Percentiles rank a stretch among this genome's conserved stretches.
Evolutionary conservation across 30 jellyfish, hydroid and myxozoan genomes (phyloP).

Genomic region (Cassiopea andromeda): DNA sequence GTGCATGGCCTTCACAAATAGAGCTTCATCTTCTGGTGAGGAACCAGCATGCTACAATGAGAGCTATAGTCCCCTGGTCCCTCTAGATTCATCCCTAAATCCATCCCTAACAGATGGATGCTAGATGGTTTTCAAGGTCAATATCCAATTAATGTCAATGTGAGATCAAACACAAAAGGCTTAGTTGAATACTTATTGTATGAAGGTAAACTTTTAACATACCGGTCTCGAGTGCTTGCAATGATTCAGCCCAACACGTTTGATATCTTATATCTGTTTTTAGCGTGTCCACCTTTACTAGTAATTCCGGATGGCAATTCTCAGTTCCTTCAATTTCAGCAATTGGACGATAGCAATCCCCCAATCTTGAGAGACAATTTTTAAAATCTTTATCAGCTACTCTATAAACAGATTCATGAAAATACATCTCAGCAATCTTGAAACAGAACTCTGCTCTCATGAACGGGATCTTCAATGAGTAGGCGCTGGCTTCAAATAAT

Average conservation of each 20-base stretch:
- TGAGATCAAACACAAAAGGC: too few relatives aligned
- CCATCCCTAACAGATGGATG: too few relatives aligned
- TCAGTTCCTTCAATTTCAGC: slow-evolving; percentile 45
- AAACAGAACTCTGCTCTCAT: slow-evolving; percentile 23
- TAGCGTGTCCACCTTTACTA: not conserved
- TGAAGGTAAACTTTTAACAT: not conserved
- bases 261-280: slow-evolving; percentile 26
- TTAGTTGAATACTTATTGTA: too few relatives aligned
- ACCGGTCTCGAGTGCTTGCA: slow-evolving; percentile 62
- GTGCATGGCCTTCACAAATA: too few relatives aligned
- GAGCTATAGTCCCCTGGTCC: too few relatives aligned
- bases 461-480: slow-evolving; percentile 2
- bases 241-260: slow-evolving; percentile 41
- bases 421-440: slow-evolving; percentile 19
- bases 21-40: too few relatives aligned
- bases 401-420: slow-evolving; percentile 19
- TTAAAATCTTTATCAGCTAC: slow-evolving; percentile 44
- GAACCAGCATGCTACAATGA: too few relatives aligned
- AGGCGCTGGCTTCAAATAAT: slow-evolving; percentile 21
- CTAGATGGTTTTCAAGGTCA: too few relatives aligned
- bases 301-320: not conserved
- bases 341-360: slow-evolving; percentile 64
- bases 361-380: slow-evolving; percentile 21
- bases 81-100: too few relatives aligned
- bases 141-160: too few relatives aligned